These are phyloP conservation scores for Pedetes capensis DNA, from an alignment of 2,113 vertebrate species.

Conservation along the genomic window DNA sequence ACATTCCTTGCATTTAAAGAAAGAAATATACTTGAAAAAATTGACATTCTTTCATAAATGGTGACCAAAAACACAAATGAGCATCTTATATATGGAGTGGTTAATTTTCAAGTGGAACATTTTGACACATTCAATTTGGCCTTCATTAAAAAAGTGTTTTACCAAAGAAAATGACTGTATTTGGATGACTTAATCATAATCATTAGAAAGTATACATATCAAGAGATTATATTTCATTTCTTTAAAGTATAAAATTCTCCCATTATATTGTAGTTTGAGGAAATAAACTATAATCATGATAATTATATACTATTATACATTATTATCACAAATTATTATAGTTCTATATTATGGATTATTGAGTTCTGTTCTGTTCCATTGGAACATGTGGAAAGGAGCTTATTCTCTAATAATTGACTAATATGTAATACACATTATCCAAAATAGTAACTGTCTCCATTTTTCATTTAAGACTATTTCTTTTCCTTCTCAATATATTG, in stretches of 20 bases:
- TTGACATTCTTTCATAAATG: not conserved
- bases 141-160: not conserved
- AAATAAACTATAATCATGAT: not conserved
- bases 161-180: not conserved
- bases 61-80: not conserved
- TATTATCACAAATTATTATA: not conserved
- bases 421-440: not conserved
- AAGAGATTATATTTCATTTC: not conserved
- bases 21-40: not conserved
- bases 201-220: not conserved
- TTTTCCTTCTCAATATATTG: not conserved
- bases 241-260: not conserved
- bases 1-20: not conserved
- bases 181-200: slow-evolving; percentile 2
- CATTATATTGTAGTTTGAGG: not conserved
- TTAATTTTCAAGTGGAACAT: not conserved
- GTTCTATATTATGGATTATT: not conserved
- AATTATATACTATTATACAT: not conserved
- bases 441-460: not conserved
- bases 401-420: not conserved
- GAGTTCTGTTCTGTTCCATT: not conserved
- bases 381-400: not conserved
- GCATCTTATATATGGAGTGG: not conserved
- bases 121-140: not conserved
- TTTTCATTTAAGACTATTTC: not conserved